These are phyloP conservation scores for Siniperca obscura DNA, from an alignment of 2,797 vertebrate species.

Conservation along the genomic window DNA sequence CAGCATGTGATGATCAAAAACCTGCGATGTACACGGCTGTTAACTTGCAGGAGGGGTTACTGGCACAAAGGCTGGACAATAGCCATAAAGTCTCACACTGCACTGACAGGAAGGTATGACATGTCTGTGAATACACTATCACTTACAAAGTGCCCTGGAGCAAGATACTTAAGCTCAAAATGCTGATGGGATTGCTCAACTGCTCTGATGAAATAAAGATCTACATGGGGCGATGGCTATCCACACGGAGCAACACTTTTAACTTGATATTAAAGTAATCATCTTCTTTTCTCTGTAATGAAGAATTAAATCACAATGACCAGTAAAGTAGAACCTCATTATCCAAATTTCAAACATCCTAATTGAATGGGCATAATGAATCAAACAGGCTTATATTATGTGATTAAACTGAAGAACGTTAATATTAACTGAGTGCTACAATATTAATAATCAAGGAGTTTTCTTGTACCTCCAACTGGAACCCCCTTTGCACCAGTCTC, in stretches of 20 bases:
- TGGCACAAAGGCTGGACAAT: not conserved
- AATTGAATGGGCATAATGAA: constrained; percentile 51
- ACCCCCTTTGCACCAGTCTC: not conserved
- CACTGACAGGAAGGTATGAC: not conserved
- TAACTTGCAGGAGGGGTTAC: not conserved
- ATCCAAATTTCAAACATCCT: constrained; percentile 42
- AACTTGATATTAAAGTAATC: constrained; percentile 18
- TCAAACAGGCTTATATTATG: constrained; percentile 41
- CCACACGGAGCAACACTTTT: not conserved
- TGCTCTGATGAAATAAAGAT: constrained; percentile 14
- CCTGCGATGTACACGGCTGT: not conserved
- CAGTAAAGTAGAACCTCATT: constrained; percentile 47
- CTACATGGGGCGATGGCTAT: not conserved
- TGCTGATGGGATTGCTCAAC: not conserved
- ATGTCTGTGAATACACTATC: not conserved
- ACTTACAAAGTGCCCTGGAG: not conserved
- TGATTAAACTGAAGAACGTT: constrained; percentile 6
- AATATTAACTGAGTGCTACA: constrained; percentile 11
- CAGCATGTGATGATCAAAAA: constrained; percentile 18
- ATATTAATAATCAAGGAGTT: constrained; percentile 10
- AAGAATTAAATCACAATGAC: constrained; percentile 54
- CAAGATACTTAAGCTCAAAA: not conserved
- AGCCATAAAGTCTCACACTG: not conserved
- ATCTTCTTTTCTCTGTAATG: constrained; percentile 23
- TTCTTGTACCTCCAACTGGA: constrained; percentile 4